These are phyloP conservation scores for Drosophila dives DNA, from an alignment of 2,888 invertebrate species.

Conservation along the genomic window DNA sequence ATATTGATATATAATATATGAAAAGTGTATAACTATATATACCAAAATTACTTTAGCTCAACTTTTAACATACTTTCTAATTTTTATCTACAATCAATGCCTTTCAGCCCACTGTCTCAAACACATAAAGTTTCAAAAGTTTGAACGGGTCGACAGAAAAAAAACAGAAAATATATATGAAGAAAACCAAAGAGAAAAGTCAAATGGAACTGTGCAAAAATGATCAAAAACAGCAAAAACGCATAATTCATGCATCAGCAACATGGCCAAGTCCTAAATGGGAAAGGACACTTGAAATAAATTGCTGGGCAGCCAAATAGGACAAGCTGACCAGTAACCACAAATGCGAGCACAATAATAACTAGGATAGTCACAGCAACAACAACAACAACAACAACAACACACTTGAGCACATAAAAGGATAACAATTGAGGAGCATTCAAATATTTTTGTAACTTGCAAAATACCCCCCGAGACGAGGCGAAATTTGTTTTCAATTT, in stretches of 20 bases:
- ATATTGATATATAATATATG: too few species aligned
- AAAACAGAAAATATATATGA: conserved; percentile 11
- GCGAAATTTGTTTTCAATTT: conserved; percentile 81
- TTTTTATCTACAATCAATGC: neutral
- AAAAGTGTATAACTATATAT: too few species aligned
- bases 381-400: conserved; percentile 30
- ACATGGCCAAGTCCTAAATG: conserved; percentile 54
- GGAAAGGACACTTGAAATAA: conserved; percentile 68
- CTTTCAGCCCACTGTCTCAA: conserved; percentile 36
- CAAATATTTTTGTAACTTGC: conserved; percentile 65
- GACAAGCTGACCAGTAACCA: conserved; percentile 54
- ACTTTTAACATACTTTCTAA: neutral
- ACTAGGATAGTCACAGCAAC: conserved; percentile 35
- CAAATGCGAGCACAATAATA: conserved; percentile 43
- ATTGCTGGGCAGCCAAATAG: conserved; percentile 52
- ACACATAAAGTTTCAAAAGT: conserved; percentile 55
- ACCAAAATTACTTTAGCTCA: neutral
- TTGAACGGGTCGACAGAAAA: conserved; percentile 10
- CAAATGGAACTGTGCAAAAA: conserved; percentile 55
- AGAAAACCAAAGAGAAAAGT: conserved; percentile 24
- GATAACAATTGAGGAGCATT: conserved; percentile 65
- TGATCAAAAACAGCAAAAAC: conserved; percentile 79
- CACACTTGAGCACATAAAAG: conserved; percentile 62
- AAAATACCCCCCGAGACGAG: conserved; percentile 18
- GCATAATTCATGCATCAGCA: conserved; percentile 79